These are phyloP conservation scores for Diarsia mendica DNA, from an alignment of 2,888 invertebrate genomes.

Conservation along the genomic window DNA sequence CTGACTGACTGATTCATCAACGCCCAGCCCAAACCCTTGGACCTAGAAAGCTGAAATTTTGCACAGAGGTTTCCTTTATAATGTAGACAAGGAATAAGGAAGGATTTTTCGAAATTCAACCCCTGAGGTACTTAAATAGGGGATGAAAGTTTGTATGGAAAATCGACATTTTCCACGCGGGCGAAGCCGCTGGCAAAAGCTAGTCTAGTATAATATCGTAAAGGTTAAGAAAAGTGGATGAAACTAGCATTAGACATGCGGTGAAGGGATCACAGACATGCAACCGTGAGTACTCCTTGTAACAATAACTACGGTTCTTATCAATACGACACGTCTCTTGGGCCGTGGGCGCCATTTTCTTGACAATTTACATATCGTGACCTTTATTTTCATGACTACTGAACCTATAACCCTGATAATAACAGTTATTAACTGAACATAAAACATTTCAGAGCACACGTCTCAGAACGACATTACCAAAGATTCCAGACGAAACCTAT, in stretches of 20 bases:
- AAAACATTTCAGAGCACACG: background rate
- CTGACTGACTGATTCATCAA: too few relatives aligned
- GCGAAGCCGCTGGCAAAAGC: too few relatives aligned
- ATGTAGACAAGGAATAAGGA: too few relatives aligned
- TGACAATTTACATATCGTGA: background rate
- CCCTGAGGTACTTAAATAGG: too few relatives aligned
- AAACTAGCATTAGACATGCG: background rate
- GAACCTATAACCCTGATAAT: background rate
- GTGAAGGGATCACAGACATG: background rate
- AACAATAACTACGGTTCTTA: background rate
- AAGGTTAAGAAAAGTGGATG: background rate
- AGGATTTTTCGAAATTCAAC: too few relatives aligned
- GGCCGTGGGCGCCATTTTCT: background rate
- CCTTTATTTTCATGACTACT: background rate
- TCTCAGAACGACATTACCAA: background rate
- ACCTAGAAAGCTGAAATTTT: too few relatives aligned
- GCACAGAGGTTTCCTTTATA: too few relatives aligned
- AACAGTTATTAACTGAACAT: background rate
- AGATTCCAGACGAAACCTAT: background rate
- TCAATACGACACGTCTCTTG: background rate
- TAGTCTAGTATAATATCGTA: background rate
- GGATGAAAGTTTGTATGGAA: too few relatives aligned
- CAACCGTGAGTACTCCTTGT: background rate
- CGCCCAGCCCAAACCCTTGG: too few relatives aligned
- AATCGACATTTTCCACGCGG: too few relatives aligned